Evolutionary conservation across 1,140 invertebrate genomes (phyloP), one percentile per base, ranked within the genome.

Genomic region (Orussus abietinus): DNA sequence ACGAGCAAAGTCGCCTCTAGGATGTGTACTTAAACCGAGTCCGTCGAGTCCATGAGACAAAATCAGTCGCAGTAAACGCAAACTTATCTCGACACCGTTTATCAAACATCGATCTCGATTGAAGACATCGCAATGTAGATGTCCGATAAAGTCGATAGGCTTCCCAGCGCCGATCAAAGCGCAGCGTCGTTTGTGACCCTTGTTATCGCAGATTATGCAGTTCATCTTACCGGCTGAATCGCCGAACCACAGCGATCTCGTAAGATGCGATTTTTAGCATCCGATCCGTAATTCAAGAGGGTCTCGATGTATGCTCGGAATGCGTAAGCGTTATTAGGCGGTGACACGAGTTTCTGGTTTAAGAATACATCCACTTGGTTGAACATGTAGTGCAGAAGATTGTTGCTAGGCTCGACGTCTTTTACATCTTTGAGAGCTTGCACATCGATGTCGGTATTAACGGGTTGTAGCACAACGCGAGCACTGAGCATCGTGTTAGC

Each of bases 271-370:
- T 55, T 38, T 54, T 72, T 74, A 7, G 66, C 67, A 13, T 45
- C 51, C 10, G 42, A 36, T 4, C 51, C 57, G 57, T 74, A 75
- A 46, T 58, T 58, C 3, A 67, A 43, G 4, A 70, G 34, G 3
- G 59, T 72, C 60, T 77, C 69, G 6, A 76, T 59, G 32, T 75
- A 75, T 2, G 63, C 59, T 36, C 63, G 40, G 48, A 71, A 75
- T n/a, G 60, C 56, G 52, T 76, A 75, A 10, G 61, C 64, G 41
- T 67, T 64, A 31, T 62, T 66, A 12, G 63, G 51, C 0, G 65
- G 57, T 10, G 65, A 69, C 2, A 75, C 47, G 13, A 69, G 46
- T 54, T 66, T 71, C 49, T 72, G 66, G 57, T 75, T 74, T 4
- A 75, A 56, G 48, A 60, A 65, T 11, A 74, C 46, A 45, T 68